These are phyloP conservation scores for Plagodis dolabraria DNA, from an alignment of 2,888 invertebrate genomes.

Conservation along the genomic window DNA sequence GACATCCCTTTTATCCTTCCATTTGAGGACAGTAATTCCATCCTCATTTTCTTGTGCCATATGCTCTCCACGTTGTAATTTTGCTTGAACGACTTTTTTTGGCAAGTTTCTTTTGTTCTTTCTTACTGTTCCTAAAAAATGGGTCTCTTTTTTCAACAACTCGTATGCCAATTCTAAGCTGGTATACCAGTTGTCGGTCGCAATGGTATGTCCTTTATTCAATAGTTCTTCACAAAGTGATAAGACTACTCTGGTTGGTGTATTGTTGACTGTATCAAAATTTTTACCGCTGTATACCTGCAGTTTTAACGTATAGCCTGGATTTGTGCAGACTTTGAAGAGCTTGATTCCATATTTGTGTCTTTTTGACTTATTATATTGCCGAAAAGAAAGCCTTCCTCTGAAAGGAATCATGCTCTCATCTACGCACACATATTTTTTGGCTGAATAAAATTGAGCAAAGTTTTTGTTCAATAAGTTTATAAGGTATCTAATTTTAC, in stretches of 20 bases:
- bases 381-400: too few species aligned
- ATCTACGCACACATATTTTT: too few species aligned
- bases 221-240: slow-evolving; percentile 40
- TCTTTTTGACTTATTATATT: too few species aligned
- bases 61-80: slow-evolving; percentile 14
- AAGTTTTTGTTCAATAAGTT: slow-evolving; percentile 43
- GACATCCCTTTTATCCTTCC: slow-evolving; percentile 35
- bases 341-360: too few species aligned
- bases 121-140: too few species aligned
- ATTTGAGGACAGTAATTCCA: slow-evolving; percentile 15
- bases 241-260: slow-evolving; percentile 6
- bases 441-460: slow-evolving; percentile 15
- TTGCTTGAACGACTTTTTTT: slow-evolving; percentile 11
- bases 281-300: slow-evolving; percentile 4
- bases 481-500: slow-evolving; percentile 44
- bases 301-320: too few species aligned
- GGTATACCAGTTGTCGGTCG: slow-evolving; percentile 42
- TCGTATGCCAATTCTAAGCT: slow-evolving; percentile 39
- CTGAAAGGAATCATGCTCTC: too few species aligned
- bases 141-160: too few species aligned
- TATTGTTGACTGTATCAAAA: slow-evolving; percentile 8
- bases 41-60: slow-evolving; percentile 25
- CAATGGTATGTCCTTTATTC: slow-evolving; percentile 40
- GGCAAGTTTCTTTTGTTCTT: slow-evolving; percentile 4
- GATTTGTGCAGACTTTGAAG: too few species aligned